Base-by-base conservation (phyloP, 2,113 vertebrate species). In the Cathartes aura region DNA sequence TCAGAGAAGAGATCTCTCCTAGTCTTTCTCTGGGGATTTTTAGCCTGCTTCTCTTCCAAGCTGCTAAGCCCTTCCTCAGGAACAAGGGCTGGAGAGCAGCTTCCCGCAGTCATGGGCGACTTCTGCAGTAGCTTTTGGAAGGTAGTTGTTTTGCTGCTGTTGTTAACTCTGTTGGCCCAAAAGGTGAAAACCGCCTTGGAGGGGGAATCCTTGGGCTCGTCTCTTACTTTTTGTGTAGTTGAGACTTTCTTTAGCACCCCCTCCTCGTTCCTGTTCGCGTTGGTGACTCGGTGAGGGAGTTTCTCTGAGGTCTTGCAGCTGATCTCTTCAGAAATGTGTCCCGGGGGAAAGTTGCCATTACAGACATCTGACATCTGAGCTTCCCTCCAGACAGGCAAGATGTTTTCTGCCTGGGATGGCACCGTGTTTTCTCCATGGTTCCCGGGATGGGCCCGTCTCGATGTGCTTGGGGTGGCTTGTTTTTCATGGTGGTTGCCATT, bases 1-100 rank as follows among this genome's bases (percentile, higher is more conserved):
- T 85, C 97, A 50, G 95, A 94, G 95, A 98, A 98, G 40, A 99
- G 98, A 23, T 98, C 98, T 82, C 90, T 98, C 30, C 98, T 97
- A 30, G 59, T 82, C 89, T 94, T 98, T 85, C 97, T 98, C 73
- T 76, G 97, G 30, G 24, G 27, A 12, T 75, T 97, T 74, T 64
- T 17, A 19, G 6, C 17, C 34, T 42, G 29, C 7, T 71, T 90
- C 15, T 82, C 32, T 32, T 26, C 45, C 18, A 56, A 7, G 21
- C 20, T 62, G 24, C n/a, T 32, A 36, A 64, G 1, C 17, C 15
- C 21, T 68, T 85, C 47, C 23, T 71, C 32, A 13, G 76, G 72
- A 7, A 17, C 47, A 15, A 56, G 8, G 7, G 4, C 15, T 82
- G 89, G 86, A 50, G 92, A 58, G 64, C 6, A 40, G 16, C n/a